Base-by-base conservation (phyloP, 2,797 vertebrate species). In the Chelon auratus region DNA sequence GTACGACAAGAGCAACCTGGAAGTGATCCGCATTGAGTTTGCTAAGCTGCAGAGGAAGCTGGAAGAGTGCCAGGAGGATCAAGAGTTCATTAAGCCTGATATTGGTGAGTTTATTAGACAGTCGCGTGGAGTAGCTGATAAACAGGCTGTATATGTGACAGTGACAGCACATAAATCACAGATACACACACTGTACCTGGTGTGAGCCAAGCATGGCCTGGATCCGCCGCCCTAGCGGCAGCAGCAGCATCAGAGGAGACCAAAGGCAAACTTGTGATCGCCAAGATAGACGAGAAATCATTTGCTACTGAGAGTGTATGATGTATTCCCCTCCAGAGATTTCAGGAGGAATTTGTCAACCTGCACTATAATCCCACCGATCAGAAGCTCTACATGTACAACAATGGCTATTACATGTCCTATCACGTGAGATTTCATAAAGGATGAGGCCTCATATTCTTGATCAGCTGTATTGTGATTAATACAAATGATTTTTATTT, bases 11-110 rank as follows among this genome's bases (percentile, higher is more conserved):
- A 90, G 68, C 71, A 92, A 90, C 71, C 76, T 92, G 73, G 78
- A 90, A 1, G 64, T 91, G 62, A 89, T 92, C 62, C 85, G 91
- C 58, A 53, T 89, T 37, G 89, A 94, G 82, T 93, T 94, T 4
- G 71, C 72, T 57, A 94, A 93, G 76, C 76, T 94, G 72, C 92
- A 94, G 85, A 91, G 75, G 89, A 94, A 92, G 73, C 84, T 94
- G 72, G 79, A 90, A 83, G 87, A 92, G 20, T 93, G 91, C 74
- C 88, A 93, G 68, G 77, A 80, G 37, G 88, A 92, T 1, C 78
- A 89, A 51, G 90, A 90, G 0, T 6, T 77, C 30, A 64, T 86
- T 40, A 78, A 88, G 22, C 88, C 90, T 79, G 87, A 89, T 51
- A 90, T 91, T 11, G 91, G 93, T 93, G 74, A 78, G 45, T 8